phyloP scores from a whole-genome alignment of 2,797 vertebrate genomes.

The Echiichthys vipera region DNA sequence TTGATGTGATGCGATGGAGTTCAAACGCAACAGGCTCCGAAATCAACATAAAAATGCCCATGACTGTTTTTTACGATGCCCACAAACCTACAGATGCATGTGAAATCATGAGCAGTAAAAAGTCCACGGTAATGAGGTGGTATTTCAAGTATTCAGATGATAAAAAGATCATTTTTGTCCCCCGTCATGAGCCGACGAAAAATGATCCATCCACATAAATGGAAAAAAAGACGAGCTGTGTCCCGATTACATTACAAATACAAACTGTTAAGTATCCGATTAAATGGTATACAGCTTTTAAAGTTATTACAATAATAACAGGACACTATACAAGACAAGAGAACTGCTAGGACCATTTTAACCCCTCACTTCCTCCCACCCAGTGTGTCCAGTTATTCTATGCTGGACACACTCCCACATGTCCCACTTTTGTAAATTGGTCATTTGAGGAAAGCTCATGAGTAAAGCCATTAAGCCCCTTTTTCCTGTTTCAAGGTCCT shows the following conservation, averaged over 20 bases:
- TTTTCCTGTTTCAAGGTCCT: too few species aligned
- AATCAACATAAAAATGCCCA: neutral
- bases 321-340: neutral
- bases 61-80: neutral
- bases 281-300: neutral
- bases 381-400: too few species aligned
- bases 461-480: too few species aligned
- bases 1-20: constrained; percentile 52
- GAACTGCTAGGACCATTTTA: too few species aligned
- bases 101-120: neutral
- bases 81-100: neutral
- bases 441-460: too few species aligned
- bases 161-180: neutral
- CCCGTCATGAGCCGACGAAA: neutral
- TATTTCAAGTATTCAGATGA: neutral
- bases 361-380: too few species aligned
- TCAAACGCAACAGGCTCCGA: constrained; percentile 18
- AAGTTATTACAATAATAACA: constrained; percentile 3
- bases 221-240: neutral
- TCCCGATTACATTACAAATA: neutral
- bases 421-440: too few species aligned
- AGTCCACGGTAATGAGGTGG: neutral
- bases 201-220: neutral
- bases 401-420: too few species aligned
- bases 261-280: neutral